Base-by-base conservation (phyloP, 2,113 vertebrate species). In the Lepisosteus osseus region DNA sequence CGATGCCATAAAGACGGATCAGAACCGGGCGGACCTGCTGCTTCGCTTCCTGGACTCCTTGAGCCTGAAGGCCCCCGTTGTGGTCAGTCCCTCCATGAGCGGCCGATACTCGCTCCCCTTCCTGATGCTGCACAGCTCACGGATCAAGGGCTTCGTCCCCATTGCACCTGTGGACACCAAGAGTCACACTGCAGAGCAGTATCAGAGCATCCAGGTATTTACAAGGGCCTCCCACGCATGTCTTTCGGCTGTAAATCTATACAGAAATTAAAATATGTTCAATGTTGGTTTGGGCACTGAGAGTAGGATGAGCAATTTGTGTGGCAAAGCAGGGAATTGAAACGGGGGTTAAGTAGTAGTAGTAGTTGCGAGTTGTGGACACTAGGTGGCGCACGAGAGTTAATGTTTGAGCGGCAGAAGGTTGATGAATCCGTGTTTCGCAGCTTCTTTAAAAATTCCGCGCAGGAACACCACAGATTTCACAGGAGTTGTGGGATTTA, bases 1-100 rank as follows among this genome's bases (percentile, higher is more conserved):
- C 0, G 85, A 89, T 65, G 81, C 78, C 0, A 81, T 90, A 41
- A 89, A 90, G 78, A 93, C 91, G 0, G 93, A 91, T 17, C 87
- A 90, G 76, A 93, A 89, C 42, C 92, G 95, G 6, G 91, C 90
- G 1, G 85, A 90, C 63, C 91, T 99, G 45, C 88, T 99, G 59
- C 86, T 86, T 9, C 88, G 42, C 1, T 86, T 94, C 73, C 86
- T 99, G 71, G 92, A 83, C 77, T 84, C 93, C 12, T 81, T 98
- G 85, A 78, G 85, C 3, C 82, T 96, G 44, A 84, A 62, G 57
- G 85, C 86, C 1, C 88, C 93, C 0, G 92, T 99, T 63, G 82
- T 99, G 0, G 44, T 99, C 84, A 97, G 95, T 81, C 96, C 97
- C 0, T 99, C 97, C 0, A 94, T 98, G 94, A 98, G 97, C 0